phyloP scores from a whole-genome alignment of 2,113 vertebrate species.

The Sinocyclocheilus grahami region DNA sequence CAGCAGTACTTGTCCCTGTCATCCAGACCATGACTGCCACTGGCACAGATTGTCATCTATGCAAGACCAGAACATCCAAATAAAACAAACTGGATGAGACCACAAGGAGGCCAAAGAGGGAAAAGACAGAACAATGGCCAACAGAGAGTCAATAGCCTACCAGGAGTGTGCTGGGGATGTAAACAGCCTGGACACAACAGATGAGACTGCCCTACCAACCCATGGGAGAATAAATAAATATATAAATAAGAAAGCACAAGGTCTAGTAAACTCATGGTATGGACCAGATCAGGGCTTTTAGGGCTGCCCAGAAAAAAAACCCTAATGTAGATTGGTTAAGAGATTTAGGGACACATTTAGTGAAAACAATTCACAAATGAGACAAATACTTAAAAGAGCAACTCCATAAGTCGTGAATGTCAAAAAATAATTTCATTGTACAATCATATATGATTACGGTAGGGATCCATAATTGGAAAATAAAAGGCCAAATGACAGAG shows the following conservation, averaged over 20 bases:
- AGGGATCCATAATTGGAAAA: too few species aligned
- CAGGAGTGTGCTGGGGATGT: neutral
- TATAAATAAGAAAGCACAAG: neutral
- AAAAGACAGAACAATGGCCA: neutral
- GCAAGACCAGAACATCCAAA: neutral
- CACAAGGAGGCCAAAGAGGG: neutral
- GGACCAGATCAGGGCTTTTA: neutral
- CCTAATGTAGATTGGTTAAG: too few species aligned
- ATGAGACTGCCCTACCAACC: accelerated
- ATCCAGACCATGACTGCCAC: neutral
- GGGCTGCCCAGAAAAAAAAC: neutral
- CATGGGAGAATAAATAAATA: neutral
- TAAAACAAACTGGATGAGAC: neutral
- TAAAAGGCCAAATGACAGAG: neutral
- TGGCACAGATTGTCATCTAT: neutral
- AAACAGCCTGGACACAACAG: neutral
- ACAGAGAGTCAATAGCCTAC: neutral
- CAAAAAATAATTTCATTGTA: too few species aligned
- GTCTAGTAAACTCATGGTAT: neutral
- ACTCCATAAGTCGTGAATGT: too few species aligned
- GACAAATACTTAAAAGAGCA: too few species aligned
- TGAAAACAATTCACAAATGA: too few species aligned
- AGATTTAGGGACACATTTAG: too few species aligned
- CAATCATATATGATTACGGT: too few species aligned
- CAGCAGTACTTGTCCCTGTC: neutral